Conservation (phyloP, 2,888 invertebrate species). For the Agrotis ipsilon region DNA sequence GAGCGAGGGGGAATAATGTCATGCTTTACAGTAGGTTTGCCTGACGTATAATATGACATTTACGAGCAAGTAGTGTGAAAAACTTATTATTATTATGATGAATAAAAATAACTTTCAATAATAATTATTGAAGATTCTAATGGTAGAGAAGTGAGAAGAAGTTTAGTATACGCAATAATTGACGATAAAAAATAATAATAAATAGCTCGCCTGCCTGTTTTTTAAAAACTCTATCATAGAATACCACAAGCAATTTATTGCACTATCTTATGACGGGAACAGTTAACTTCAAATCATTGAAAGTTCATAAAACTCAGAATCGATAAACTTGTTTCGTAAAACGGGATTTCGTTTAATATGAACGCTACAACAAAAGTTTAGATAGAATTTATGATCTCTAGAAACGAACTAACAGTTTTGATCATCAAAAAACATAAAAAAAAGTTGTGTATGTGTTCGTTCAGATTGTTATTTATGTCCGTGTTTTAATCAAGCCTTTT, state of each 20-base stretch:
- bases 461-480: conserved; percentile 23
- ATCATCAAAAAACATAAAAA: conserved; percentile 18
- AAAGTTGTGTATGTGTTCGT: conserved; percentile 13
- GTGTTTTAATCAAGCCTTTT: conserved; percentile 16
- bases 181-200: neutral
- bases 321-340: conserved; percentile 35
- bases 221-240: neutral
- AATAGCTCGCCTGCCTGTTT: no score
- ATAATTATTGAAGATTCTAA: neutral
- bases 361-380: neutral
- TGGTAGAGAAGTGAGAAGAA: no score
- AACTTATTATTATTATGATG: neutral
- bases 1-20: no score
- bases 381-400: conserved; percentile 30
- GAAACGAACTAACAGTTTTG: conserved; percentile 43
- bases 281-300: neutral
- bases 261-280: conserved; percentile 5
- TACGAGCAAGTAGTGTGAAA: no score
- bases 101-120: neutral
- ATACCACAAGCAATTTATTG: neutral
- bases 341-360: conserved; percentile 42
- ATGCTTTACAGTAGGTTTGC: no score
- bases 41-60: no score
- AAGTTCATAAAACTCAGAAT: conserved; percentile 32
- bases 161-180: no score